Evolutionary conservation across 2,888 invertebrate genomes (phyloP).

Genomic region (Nemotelus pantherinus): DNA sequence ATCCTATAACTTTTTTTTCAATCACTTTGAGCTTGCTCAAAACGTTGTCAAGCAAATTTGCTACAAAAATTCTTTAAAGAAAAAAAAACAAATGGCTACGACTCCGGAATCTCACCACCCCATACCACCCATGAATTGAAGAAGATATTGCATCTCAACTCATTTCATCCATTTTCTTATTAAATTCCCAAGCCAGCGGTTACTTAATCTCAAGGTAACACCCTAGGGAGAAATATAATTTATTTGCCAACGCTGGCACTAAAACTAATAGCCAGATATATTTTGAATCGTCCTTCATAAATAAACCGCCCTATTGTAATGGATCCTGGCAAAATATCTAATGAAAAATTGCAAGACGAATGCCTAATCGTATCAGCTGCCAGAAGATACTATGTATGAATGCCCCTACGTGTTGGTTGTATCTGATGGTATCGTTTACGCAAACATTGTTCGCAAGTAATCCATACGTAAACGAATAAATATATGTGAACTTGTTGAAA

Average conservation of each 20-base stretch:
- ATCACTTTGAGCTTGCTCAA: too few species aligned
- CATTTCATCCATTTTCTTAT: constrained; percentile 19
- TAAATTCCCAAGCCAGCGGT: background rate
- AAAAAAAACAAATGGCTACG: too few species aligned
- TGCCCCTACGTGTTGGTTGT: background rate
- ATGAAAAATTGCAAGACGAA: constrained; percentile 44
- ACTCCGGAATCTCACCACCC: too few species aligned
- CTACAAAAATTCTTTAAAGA: too few species aligned
- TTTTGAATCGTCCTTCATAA: constrained; percentile 48
- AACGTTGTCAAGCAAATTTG: too few species aligned
- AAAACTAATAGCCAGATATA: constrained; percentile 48
- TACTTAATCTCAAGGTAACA: constrained; percentile 31
- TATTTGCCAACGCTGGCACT: constrained; percentile 46
- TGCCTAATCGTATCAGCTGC: constrained; percentile 29
- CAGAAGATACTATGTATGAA: background rate
- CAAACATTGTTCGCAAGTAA: background rate
- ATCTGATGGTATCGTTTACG: background rate
- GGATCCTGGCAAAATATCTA: constrained; percentile 36
- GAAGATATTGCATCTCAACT: too few species aligned
- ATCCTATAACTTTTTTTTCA: too few species aligned
- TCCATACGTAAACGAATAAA: background rate
- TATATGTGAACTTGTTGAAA: background rate
- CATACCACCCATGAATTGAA: too few species aligned
- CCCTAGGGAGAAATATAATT: constrained; percentile 44
- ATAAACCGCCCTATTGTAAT: constrained; percentile 50